Percentiles rank a stretch among this genome's conserved stretches.
Evolutionary conservation across 2,888 invertebrate genomes (phyloP).

Genomic region (Elaeidobius kamerunicus): DNA sequence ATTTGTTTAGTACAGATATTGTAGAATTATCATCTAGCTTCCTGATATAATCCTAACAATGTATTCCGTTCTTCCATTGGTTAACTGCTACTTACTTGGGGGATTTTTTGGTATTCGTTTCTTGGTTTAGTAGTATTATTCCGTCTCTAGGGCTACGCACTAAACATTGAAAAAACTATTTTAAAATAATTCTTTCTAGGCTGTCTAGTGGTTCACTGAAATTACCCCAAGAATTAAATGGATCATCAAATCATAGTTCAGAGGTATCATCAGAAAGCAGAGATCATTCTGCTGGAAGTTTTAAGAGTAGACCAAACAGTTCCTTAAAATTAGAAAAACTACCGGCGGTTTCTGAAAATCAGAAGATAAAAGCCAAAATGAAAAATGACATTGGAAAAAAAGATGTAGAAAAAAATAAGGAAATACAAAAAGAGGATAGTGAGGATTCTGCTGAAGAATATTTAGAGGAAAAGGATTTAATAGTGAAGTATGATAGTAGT

Average conservation of each 20-base stretch:
- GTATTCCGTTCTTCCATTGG: not conserved
- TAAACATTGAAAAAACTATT: too few species aligned
- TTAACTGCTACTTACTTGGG: not conserved
- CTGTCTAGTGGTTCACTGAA: conserved; percentile 49
- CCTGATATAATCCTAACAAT: too few species aligned
- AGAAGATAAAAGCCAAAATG: conserved; percentile 13
- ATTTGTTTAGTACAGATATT: too few species aligned
- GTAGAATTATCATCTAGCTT: too few species aligned
- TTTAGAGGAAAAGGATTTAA: conserved; percentile 1
- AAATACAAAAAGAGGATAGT: not conserved
- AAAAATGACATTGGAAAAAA: not conserved
- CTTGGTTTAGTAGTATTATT: too few species aligned
- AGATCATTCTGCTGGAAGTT: conserved; percentile 16
- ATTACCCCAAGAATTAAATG: conserved; percentile 31
- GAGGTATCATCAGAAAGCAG: conserved; percentile 16
- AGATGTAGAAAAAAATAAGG: not conserved
- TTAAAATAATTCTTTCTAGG: too few species aligned
- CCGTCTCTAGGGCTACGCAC: too few species aligned
- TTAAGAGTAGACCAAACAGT: conserved; percentile 34
- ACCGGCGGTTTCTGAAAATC: conserved; percentile 10
- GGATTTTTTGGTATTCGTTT: not conserved
- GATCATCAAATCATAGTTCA: conserved; percentile 13
- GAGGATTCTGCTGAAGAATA: not conserved
- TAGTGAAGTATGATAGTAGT: conserved; percentile 3
- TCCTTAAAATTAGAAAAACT: conserved; percentile 32